These are phyloP conservation scores for Chelon labrosus DNA, from an alignment of 2,797 vertebrate genomes.

Conservation along the genomic window DNA sequence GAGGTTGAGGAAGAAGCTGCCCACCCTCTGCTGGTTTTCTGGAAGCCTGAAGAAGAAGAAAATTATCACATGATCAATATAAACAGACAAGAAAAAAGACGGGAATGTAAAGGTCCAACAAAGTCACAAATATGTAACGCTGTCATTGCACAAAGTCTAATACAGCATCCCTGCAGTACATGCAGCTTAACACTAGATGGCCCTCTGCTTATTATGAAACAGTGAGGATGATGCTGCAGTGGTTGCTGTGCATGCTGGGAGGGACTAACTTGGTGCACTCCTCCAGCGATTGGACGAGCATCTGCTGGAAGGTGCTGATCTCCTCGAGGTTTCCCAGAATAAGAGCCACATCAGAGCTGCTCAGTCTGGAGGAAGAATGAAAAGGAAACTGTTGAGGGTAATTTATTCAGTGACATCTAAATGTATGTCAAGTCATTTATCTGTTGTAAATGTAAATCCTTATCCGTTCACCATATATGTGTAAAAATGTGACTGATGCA, in stretches of 20 bases:
- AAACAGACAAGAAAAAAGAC: constrained; percentile 3
- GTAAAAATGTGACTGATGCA: not conserved
- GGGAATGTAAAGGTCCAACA: no score
- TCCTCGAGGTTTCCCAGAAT: constrained; percentile 98
- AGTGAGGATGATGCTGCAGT: constrained; percentile 49
- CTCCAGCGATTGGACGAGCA: constrained; percentile 97
- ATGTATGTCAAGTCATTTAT: not conserved
- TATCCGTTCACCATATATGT: not conserved
- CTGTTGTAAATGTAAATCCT: no score
- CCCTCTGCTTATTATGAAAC: constrained; percentile 49
- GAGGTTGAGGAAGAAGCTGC: constrained; percentile 95
- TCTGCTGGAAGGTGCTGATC: constrained; percentile 97
- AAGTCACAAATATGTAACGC: no score
- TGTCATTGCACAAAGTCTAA: not conserved
- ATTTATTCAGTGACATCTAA: not conserved
- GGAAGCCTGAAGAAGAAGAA: constrained; percentile 86
- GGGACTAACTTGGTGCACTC: constrained; percentile 95
- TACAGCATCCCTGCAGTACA: constrained; percentile 42
- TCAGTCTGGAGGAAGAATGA: constrained; percentile 83
- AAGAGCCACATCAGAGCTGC: constrained; percentile 87
- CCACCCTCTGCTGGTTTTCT: constrained; percentile 95
- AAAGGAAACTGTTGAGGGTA: not conserved
- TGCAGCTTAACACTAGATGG: constrained; percentile 66
- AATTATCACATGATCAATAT: not conserved
- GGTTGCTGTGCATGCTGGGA: constrained; percentile 6